Conservation (phyloP, 64 coral and sea anemone genomes). For the Dendrophyllia cribrosa region DNA sequence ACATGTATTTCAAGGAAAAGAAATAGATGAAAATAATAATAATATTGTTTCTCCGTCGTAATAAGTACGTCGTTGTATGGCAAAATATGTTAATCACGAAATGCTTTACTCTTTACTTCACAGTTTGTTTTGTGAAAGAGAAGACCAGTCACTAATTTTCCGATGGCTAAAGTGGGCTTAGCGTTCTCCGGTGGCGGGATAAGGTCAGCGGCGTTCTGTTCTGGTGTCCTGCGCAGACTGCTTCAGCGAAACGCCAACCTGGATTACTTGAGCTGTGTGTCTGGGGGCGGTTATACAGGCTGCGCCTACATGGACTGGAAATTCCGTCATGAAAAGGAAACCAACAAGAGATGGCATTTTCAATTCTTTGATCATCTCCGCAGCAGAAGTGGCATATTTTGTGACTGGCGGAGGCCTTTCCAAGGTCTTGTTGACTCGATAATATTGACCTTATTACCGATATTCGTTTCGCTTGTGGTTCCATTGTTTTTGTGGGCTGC, state of each 20-base stretch:
- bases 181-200: slow-evolving; percentile 87
- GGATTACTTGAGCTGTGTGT: slow-evolving; percentile 78
- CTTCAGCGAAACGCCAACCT: slow-evolving; percentile 35
- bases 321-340: slow-evolving; percentile 45
- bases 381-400: slow-evolving; percentile 22
- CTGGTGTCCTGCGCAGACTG: slow-evolving; percentile 73
- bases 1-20: too few species aligned
- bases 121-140: too few species aligned
- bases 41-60: too few species aligned
- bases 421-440: slow-evolving; percentile 49
- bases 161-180: slow-evolving; percentile 43
- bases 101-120: too few species aligned
- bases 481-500: slow-evolving; percentile 44
- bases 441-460: too few species aligned
- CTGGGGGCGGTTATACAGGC: slow-evolving; percentile 70
- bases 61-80: too few species aligned
- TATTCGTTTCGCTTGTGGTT: not conserved
- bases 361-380: slow-evolving; percentile 81
- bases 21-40: too few species aligned
- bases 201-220: slow-evolving; percentile 78
- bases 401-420: slow-evolving; percentile 52
- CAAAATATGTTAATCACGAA: too few species aligned
- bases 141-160: too few species aligned
- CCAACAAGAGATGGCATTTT: slow-evolving; percentile 69
- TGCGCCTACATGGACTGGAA: slow-evolving; percentile 84